phyloP scores from a whole-genome alignment of 2,797 vertebrate genomes.

The Neosilurus hyrtlii region DNA sequence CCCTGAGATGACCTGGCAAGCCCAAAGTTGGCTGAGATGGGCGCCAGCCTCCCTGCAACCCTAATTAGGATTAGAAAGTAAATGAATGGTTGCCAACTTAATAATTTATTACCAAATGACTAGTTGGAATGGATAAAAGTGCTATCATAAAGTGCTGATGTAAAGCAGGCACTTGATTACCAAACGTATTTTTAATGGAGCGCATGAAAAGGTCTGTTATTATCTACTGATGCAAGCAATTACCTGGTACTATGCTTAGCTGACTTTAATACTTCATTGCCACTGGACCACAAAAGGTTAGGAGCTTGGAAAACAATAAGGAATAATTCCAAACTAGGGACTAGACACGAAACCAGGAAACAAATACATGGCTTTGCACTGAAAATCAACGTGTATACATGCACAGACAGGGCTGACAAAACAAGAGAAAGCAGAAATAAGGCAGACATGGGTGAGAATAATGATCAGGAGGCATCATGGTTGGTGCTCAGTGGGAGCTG shows the following conservation, averaged over 20 bases:
- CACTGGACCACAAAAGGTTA: background rate
- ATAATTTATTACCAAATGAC: too few relatives aligned
- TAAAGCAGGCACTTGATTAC: too few relatives aligned
- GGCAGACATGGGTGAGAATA: conserved; percentile 31
- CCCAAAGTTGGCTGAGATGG: too few relatives aligned
- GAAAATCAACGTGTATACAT: background rate
- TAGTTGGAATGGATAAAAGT: too few relatives aligned
- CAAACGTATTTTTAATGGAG: background rate
- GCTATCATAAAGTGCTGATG: too few relatives aligned
- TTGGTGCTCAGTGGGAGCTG: conserved; percentile 5
- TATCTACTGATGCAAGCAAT: background rate
- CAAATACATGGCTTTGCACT: background rate
- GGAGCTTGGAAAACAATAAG: background rate
- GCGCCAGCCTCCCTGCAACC: too few relatives aligned
- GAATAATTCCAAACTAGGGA: background rate
- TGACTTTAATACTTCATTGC: background rate
- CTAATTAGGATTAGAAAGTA: too few relatives aligned
- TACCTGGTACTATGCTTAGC: background rate
- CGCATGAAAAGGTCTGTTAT: background rate
- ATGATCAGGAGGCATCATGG: conserved; percentile 1
- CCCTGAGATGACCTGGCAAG: too few relatives aligned
- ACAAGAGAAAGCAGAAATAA: conserved; percentile 18
- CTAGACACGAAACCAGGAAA: background rate
- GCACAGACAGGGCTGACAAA: conserved; percentile 20
- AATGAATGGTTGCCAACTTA: too few relatives aligned